Percentiles rank a stretch among this genome's conserved stretches.
These are phyloP conservation scores for Strigamia crassipes DNA, from an alignment of 2,888 invertebrate genomes.

Conservation along the genomic window DNA sequence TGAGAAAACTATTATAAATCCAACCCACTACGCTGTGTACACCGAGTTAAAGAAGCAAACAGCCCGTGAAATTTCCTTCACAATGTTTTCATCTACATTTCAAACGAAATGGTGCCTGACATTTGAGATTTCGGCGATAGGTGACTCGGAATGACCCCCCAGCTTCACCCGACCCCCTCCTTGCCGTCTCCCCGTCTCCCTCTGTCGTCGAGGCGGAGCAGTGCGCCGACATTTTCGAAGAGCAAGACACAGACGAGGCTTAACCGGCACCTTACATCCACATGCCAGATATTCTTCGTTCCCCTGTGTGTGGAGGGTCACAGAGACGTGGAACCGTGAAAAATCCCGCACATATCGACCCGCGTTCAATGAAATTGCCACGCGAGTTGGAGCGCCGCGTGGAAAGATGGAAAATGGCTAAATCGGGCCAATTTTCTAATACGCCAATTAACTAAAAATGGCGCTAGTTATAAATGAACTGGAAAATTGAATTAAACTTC, in stretches of 20 bases:
- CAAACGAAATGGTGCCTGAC: constrained; percentile 38
- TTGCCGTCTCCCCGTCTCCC: background rate
- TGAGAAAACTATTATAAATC: background rate
- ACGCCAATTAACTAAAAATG: background rate
- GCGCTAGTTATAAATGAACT: background rate
- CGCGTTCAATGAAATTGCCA: constrained; percentile 32
- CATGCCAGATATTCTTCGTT: background rate
- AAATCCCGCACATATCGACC: constrained; percentile 28
- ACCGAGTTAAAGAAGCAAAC: constrained; percentile 12
- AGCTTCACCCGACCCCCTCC: too few relatives aligned
- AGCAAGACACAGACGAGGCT: constrained; percentile 34
- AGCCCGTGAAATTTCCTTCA: constrained; percentile 2
- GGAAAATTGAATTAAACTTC: too few relatives aligned
- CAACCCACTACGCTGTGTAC: background rate
- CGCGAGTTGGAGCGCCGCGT: constrained; percentile 12
- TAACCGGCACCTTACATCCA: constrained; percentile 25
- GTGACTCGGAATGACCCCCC: constrained; percentile 32
- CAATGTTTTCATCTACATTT: constrained; percentile 36
- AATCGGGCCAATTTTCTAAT: background rate
- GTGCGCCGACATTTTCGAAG: constrained; percentile 12
- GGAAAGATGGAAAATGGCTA: background rate
- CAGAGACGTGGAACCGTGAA: constrained; percentile 24
- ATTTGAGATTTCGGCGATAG: constrained; percentile 37
- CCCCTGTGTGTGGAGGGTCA: constrained; percentile 39
- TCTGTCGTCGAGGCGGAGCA: constrained; percentile 8